Evolutionary conservation across 53 echinoderm and acorn worm species (phyloP), one percentile per base, ranked within the genome.

Genomic region (Apostichopus leukothele): DNA sequence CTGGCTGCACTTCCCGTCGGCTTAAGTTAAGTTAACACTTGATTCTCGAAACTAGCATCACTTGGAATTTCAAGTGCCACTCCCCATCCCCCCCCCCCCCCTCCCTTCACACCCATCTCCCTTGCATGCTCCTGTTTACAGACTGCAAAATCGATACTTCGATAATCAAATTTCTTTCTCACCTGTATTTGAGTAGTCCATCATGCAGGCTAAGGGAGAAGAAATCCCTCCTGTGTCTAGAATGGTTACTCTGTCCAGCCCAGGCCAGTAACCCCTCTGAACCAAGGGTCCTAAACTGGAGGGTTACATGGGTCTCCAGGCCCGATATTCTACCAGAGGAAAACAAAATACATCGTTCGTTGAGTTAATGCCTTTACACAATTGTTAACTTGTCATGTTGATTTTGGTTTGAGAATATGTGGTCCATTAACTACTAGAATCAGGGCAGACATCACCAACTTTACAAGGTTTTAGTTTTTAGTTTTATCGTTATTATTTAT

Each of bases 181-280:
- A 97, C 97, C 94, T 92, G 84, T 93, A 90, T 88, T 90, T 88
- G 9, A 97, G 92, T 54, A 91, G 87, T 55, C 97, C 97, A 76
- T 97, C 80, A 75, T 97, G 90, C 26, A 97, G 75, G 18, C 97
- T 95, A 12, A 97, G 52, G 1, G 95, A 77, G 75, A 97, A 87
- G 90, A 95, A 97, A 83, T 97, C 97, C 86, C 93, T 95, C 50
- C 87, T 89, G 11, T 93, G 88, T n/a, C 50, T 53, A 18, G 89
- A 90, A 92, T 95, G 95, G 50, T 86, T 88, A 23, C 88, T 90
- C 22, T 95, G 91, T 50, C 97, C 97, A 3, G 90, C 91, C 97
- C 95, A 97, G 18, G 95, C 78, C 5, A 97, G 88, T 66, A 97
- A 75, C 20, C 97, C 97, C 25, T 94, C 94, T 3, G 92, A 90